Percentiles rank a stretch among this genome's conserved stretches.
Conservation (phyloP, 2,888 invertebrate genomes). For the Hyppa rectilinea region DNA sequence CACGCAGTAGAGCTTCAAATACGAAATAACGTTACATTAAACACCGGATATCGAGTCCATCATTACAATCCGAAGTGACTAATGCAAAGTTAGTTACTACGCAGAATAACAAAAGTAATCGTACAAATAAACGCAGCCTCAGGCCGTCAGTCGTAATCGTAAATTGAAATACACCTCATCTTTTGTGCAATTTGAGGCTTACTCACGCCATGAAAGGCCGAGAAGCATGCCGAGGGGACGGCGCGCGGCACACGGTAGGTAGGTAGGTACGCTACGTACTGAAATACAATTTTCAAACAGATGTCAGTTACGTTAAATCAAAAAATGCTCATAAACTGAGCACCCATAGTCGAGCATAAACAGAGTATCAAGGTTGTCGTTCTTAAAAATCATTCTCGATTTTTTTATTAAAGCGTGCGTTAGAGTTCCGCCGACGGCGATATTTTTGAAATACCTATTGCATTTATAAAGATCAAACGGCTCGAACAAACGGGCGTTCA, state of each 20-base stretch:
- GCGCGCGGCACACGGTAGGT: slow-evolving; percentile 11
- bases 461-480: slow-evolving; percentile 90
- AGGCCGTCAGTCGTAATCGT: slow-evolving; percentile 52
- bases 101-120: slow-evolving; percentile 54
- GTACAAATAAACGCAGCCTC: slow-evolving; percentile 47
- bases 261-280: slow-evolving; percentile 66
- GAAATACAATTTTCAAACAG: slow-evolving; percentile 80
- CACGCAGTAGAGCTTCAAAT: slow-evolving; percentile 17
- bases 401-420: slow-evolving; percentile 85
- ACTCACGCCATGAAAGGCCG: slow-evolving; percentile 46
- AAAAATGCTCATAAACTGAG: slow-evolving; percentile 85
- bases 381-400: slow-evolving; percentile 87
- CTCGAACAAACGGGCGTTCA: slow-evolving; percentile 86
- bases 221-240: slow-evolving; percentile 55
- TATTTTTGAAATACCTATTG: slow-evolving; percentile 90
- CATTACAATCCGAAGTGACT: slow-evolving; percentile 43
- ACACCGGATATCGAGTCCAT: slow-evolving; percentile 44
- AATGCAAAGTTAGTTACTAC: slow-evolving; percentile 51
- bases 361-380: slow-evolving; percentile 88
- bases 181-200: slow-evolving; percentile 54
- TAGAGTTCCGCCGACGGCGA: slow-evolving; percentile 83
- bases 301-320: slow-evolving; percentile 82
- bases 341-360: slow-evolving; percentile 83
- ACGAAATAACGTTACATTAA: slow-evolving; percentile 39
- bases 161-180: slow-evolving; percentile 60